Evolutionary conservation across 2,797 vertebrate genomes (phyloP).

Genomic region (Odontamblyopus rebecca): DNA sequence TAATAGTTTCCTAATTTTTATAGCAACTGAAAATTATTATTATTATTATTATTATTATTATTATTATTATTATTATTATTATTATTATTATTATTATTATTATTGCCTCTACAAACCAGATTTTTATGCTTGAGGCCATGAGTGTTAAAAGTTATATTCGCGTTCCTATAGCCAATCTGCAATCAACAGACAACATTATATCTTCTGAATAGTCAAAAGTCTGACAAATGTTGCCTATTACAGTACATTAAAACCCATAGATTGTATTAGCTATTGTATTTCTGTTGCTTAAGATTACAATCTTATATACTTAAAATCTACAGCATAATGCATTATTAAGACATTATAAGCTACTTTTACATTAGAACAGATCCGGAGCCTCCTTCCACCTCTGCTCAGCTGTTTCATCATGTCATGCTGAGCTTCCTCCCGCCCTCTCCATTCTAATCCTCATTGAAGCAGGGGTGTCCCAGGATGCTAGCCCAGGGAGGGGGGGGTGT

Average conservation of each 20-base stretch:
- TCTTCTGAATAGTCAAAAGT: neutral
- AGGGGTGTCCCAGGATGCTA: constrained; percentile 54
- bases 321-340: neutral
- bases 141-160: neutral
- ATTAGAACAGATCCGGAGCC: neutral
- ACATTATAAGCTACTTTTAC: neutral
- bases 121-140: neutral
- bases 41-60: too few species aligned
- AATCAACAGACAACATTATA: neutral
- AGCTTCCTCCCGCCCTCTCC: constrained; percentile 54
- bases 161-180: neutral
- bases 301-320: neutral
- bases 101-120: neutral
- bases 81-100: too few species aligned
- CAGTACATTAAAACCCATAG: neutral
- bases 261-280: neutral
- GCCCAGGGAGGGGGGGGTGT: constrained; percentile 35
- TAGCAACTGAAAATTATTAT: neutral
- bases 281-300: neutral
- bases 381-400: constrained; percentile 30
- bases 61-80: too few species aligned
- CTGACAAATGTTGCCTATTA: neutral
- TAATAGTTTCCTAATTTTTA: neutral
- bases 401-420: constrained; percentile 50
- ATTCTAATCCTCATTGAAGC: constrained; percentile 73